Conservation (phyloP, 2,113 vertebrate species). For the Amazona vittata region DNA sequence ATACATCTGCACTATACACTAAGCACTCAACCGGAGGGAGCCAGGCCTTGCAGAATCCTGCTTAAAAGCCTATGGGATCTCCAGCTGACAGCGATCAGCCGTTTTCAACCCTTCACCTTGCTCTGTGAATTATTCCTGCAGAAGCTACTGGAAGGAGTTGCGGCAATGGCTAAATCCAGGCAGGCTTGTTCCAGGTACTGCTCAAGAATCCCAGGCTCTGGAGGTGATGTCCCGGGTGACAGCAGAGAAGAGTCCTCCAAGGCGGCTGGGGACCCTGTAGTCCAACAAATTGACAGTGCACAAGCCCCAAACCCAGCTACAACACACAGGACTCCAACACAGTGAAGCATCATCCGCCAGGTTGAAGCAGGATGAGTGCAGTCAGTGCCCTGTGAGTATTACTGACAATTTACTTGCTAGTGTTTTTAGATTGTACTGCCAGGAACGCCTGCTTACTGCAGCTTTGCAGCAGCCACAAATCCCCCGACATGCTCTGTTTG, state of each 20-base stretch:
- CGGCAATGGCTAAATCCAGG: background rate
- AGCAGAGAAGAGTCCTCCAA: background rate
- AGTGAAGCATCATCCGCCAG: background rate
- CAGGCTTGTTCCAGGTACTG: accelerated
- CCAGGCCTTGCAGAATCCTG: accelerated
- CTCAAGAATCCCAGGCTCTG: background rate
- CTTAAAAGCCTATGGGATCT: background rate
- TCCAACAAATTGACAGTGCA: background rate
- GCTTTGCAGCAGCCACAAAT: background rate
- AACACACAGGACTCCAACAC: background rate
- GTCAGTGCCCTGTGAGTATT: accelerated
- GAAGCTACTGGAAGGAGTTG: background rate
- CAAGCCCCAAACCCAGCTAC: background rate
- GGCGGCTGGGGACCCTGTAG: background rate
- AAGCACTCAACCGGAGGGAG: background rate
- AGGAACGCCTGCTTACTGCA: background rate
- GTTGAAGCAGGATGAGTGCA: background rate
- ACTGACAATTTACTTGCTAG: background rate
- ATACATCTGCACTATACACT: background rate
- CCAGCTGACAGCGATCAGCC: accelerated
- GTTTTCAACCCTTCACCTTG: background rate
- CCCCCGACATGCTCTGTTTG: background rate
- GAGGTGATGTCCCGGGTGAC: background rate
- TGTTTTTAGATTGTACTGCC: background rate
- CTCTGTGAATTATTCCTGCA: background rate